phyloP scores from a whole-genome alignment of 2,797 vertebrate species.

The Graptemys geographica region DNA sequence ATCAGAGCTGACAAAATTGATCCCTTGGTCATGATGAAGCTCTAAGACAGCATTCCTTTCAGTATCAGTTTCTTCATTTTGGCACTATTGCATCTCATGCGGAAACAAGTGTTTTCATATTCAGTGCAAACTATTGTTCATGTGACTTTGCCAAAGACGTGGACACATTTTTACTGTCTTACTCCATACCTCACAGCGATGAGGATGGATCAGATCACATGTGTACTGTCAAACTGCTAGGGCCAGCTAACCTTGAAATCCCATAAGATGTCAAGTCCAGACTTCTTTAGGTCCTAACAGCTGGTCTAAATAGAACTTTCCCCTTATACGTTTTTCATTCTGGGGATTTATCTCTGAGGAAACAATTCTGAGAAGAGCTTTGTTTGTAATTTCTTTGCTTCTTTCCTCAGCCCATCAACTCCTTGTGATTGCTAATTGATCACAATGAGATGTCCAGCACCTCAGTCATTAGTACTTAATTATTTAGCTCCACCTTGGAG shows the following conservation, averaged over 20 bases:
- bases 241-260: not conserved
- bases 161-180: not conserved
- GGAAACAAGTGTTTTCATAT: not conserved
- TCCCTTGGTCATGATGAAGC: not conserved
- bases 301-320: constrained; percentile 19
- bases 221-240: not conserved
- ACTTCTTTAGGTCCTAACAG: not conserved
- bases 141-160: not conserved
- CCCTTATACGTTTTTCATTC: not conserved
- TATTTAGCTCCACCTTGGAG: not conserved
- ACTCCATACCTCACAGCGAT: not conserved
- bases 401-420: not conserved
- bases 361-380: constrained; percentile 1
- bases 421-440: not conserved
- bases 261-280: not conserved
- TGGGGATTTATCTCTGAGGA: not conserved
- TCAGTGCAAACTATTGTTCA: not conserved
- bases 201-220: not conserved
- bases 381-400: not conserved
- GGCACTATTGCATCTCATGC: fast-evolving
- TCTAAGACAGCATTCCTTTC: not conserved
- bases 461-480: not conserved
- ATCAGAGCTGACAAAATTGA: not conserved
- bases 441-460: not conserved
- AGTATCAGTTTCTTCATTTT: not conserved